Conservation (phyloP, 2,888 invertebrate genomes). For the Unio delphinus region DNA sequence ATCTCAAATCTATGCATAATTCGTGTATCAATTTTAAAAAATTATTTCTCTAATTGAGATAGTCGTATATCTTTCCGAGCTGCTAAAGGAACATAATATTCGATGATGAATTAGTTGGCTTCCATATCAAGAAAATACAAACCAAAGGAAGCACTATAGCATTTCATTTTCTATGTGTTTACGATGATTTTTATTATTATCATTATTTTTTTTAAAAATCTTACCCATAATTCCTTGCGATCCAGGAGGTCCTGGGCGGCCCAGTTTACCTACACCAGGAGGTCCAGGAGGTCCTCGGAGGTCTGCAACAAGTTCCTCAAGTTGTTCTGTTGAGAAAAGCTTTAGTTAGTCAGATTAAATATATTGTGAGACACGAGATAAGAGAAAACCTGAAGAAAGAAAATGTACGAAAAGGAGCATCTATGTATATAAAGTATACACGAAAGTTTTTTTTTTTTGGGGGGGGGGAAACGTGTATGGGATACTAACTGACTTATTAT, state of each 20-base stretch:
- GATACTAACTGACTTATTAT: too few species aligned
- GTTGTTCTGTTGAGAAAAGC: constrained; percentile 77
- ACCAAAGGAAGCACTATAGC: not conserved
- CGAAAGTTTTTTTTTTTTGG: too few species aligned
- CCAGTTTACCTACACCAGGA: constrained; percentile 79
- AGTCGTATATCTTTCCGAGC: too few species aligned
- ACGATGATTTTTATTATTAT: not conserved
- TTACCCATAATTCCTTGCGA: constrained; percentile 66
- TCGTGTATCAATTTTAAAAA: too few species aligned
- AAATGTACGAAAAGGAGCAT: not conserved
- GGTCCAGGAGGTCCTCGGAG: constrained; percentile 80
- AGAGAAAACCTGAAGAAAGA: not conserved
- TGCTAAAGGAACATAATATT: too few species aligned
- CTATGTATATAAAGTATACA: not conserved
- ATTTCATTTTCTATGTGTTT: not conserved
- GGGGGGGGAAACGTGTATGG: too few species aligned
- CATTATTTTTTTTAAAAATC: not conserved
- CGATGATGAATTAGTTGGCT: too few species aligned
- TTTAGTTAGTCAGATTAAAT: not conserved
- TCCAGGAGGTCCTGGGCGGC: constrained; percentile 77
- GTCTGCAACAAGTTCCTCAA: constrained; percentile 80
- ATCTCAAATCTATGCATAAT: too few species aligned
- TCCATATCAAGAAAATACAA: too few species aligned
- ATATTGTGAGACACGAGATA: not conserved
- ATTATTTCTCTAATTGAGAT: too few species aligned